Conservation (phyloP, 2,797 vertebrate species). For the Pseudomugil tenellus region DNA sequence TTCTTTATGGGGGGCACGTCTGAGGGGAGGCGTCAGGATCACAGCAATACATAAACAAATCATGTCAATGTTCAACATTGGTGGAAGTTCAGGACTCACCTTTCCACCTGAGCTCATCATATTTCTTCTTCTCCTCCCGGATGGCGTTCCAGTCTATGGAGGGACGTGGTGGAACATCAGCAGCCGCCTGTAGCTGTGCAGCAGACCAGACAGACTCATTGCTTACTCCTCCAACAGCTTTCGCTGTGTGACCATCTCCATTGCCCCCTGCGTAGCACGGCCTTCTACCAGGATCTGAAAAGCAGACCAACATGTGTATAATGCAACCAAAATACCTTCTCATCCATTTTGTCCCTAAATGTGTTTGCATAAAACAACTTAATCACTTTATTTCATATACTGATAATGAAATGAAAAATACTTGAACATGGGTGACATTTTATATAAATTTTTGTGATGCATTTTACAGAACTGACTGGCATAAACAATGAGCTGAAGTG, state of each 20-base stretch:
- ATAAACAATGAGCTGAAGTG: too few species aligned
- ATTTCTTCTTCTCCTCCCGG: constrained; percentile 88
- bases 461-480: too few species aligned
- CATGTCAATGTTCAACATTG: neutral
- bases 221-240: neutral
- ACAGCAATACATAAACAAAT: neutral
- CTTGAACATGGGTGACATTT: too few species aligned
- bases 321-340: too few species aligned
- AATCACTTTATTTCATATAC: too few species aligned
- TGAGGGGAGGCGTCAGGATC: constrained; percentile 47
- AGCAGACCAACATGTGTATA: neutral
- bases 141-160: constrained; percentile 88
- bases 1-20: constrained; percentile 90
- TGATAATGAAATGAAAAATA: too few species aligned
- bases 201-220: constrained; percentile 68
- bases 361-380: too few species aligned
- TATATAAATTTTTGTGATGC: too few species aligned
- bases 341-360: too few species aligned
- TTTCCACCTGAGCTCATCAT: constrained; percentile 91
- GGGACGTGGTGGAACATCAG: neutral
- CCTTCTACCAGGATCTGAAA: constrained; percentile 25
- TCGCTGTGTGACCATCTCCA: neutral
- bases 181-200: constrained; percentile 39
- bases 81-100: constrained; percentile 73
- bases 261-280: neutral